A percentile compares a stretch with the other conserved stretches of the same genome.
Evolutionary conservation across 2,888 invertebrate genomes (phyloP).

Genomic region (Ceramica pisi): DNA sequence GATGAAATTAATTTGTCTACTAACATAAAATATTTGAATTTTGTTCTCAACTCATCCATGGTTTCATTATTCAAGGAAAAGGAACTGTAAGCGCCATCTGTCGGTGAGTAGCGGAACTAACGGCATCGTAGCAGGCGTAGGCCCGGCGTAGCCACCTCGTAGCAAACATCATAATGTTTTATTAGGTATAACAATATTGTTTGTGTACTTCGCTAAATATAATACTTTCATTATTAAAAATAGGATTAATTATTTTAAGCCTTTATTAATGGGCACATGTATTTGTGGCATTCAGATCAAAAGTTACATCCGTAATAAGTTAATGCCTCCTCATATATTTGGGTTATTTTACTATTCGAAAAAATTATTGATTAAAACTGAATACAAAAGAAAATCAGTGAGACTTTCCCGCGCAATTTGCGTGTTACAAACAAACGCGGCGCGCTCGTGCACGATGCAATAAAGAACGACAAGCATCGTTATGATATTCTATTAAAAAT

Average conservation of each 20-base stretch:
- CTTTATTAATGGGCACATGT: no score
- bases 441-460: conserved; percentile 9
- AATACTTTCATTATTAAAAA: background rate
- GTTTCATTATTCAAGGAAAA: background rate
- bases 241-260: background rate
- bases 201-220: no score
- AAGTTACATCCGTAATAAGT: no score
- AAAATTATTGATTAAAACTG: background rate
- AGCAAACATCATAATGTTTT: background rate
- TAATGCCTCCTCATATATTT: no score
- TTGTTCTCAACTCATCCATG: conserved; percentile 38
- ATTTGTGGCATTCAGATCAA: no score
- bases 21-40: background rate
- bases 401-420: conserved; percentile 30
- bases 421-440: conserved; percentile 11
- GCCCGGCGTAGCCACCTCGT: conserved; percentile 3
- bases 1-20: conserved; percentile 5
- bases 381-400: conserved; percentile 2
- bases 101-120: conserved; percentile 76
- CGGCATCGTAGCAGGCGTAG: conserved; percentile 15
- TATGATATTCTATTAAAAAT: conserved; percentile 47
- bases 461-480: conserved; percentile 25
- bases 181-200: background rate
- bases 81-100: conserved; percentile 78
- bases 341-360: background rate